These are phyloP conservation scores for Nesometra sesokonis DNA, from an alignment of 35 echinoderm and acorn worm species.

Conservation along the genomic window DNA sequence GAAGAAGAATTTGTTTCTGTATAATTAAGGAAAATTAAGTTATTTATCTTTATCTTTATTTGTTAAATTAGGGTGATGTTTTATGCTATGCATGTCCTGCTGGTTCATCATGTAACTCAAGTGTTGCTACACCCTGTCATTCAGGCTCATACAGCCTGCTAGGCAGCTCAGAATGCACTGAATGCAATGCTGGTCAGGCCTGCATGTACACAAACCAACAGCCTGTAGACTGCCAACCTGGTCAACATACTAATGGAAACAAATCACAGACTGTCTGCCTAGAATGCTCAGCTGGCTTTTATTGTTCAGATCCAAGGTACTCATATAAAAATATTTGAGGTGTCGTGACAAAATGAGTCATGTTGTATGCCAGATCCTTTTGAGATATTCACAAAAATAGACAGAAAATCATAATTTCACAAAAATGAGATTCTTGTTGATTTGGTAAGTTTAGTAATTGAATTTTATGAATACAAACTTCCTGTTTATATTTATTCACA, in stretches of 20 bases:
- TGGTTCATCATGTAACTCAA: conserved; percentile 43
- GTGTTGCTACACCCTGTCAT: conserved; percentile 23
- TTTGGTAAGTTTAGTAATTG: no score
- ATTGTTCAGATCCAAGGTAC: conserved; percentile 69
- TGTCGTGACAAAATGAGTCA: no score
- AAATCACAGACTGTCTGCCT: conserved; percentile 25
- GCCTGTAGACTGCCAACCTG: conserved; percentile 39
- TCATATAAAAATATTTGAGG: no score
- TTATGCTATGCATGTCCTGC: conserved; percentile 66
- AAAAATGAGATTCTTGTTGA: no score
- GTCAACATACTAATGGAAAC: conserved; percentile 61
- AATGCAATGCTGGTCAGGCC: conserved; percentile 59
- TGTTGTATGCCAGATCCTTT: no score
- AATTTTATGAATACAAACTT: no score
- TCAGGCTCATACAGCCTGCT: conserved; percentile 54
- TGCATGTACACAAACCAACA: conserved; percentile 51
- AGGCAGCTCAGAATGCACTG: conserved; percentile 40
- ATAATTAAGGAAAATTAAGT: no score
- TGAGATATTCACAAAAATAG: no score
- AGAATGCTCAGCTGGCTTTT: conserved; percentile 64
- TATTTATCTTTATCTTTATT: background rate
- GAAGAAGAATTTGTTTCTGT: no score
- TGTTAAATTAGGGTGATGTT: conserved; percentile 56
- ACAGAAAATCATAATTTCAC: no score
- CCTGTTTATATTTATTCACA: no score